Evolutionary conservation across 1,140 invertebrate genomes (phyloP).

Genomic region (Bacillus rossius): DNA sequence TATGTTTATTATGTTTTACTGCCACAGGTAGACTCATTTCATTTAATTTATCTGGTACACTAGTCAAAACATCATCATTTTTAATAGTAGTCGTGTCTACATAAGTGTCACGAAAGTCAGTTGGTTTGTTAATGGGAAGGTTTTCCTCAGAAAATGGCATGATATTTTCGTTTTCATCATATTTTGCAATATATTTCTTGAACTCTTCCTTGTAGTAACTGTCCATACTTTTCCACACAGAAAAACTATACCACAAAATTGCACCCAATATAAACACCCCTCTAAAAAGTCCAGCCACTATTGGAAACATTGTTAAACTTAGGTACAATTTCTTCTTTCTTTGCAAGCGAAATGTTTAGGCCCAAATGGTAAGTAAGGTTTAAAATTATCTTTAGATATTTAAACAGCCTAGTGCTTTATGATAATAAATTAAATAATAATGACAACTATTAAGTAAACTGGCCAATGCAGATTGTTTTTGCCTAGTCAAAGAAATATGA

Average conservation of each 20-base stretch:
- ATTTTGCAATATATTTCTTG: slow-evolving; percentile 41
- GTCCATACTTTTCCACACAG: slow-evolving; percentile 48
- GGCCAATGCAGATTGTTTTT: background rate
- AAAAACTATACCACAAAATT: slow-evolving; percentile 46
- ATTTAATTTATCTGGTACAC: too few species aligned
- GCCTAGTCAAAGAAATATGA: slow-evolving; percentile 34
- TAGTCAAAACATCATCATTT: too few species aligned
- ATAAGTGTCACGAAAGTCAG: too few species aligned
- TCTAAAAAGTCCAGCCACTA: slow-evolving; percentile 40
- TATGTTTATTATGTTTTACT: too few species aligned
- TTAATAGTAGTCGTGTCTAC: too few species aligned
- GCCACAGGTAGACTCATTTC: too few species aligned
- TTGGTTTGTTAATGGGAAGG: too few species aligned
- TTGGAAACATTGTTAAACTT: slow-evolving; percentile 28
- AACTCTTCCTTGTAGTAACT: slow-evolving; percentile 48
- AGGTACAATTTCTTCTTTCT: slow-evolving; percentile 10
- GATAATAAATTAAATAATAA: background rate
- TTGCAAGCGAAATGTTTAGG: background rate
- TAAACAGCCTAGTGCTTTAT: too few species aligned
- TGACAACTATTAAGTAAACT: background rate
- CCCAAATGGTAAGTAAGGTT: background rate
- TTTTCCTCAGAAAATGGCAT: too few species aligned
- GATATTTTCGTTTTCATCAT: slow-evolving; percentile 32
- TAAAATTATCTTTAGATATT: too few species aligned
- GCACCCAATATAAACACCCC: slow-evolving; percentile 42